Evolutionary conservation across 2,113 vertebrate species (phyloP).

Genomic region (Myotis davidii): DNA sequence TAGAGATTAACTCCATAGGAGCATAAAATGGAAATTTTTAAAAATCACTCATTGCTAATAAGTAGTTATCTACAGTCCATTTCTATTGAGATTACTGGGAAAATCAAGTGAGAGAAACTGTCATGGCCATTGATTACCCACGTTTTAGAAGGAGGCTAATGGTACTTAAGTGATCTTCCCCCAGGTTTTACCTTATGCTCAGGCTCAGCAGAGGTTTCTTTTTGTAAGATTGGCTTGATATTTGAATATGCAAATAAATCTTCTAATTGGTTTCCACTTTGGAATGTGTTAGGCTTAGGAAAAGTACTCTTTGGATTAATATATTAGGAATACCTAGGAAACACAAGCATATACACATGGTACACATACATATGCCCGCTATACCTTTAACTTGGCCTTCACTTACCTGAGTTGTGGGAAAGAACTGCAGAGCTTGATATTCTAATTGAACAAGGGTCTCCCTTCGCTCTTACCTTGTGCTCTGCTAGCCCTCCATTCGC

Average conservation of each 20-base stretch:
- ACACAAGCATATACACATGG: background rate
- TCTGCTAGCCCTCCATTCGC: background rate
- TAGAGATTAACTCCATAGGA: background rate
- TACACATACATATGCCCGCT: background rate
- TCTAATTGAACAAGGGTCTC: background rate
- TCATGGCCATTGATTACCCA: background rate
- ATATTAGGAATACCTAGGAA: background rate
- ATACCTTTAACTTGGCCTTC: background rate
- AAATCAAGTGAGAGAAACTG: background rate
- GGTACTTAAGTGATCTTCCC: background rate
- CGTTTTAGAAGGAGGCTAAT: background rate
- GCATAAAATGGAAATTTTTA: background rate
- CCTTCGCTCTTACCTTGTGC: background rate
- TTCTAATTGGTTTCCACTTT: constrained; percentile 10
- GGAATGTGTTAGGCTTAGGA: background rate
- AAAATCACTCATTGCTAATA: background rate
- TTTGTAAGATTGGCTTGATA: background rate
- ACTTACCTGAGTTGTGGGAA: background rate
- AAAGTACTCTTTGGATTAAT: background rate
- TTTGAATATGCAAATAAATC: background rate
- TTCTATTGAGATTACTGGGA: constrained; percentile 13
- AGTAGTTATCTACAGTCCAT: background rate
- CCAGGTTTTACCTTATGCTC: background rate
- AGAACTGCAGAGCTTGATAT: background rate
- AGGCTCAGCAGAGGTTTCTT: background rate